Percentiles rank a stretch among this genome's conserved stretches.
phyloP scores from a whole-genome alignment of 2,888 invertebrate genomes.

The Lithophane ornitopus region DNA sequence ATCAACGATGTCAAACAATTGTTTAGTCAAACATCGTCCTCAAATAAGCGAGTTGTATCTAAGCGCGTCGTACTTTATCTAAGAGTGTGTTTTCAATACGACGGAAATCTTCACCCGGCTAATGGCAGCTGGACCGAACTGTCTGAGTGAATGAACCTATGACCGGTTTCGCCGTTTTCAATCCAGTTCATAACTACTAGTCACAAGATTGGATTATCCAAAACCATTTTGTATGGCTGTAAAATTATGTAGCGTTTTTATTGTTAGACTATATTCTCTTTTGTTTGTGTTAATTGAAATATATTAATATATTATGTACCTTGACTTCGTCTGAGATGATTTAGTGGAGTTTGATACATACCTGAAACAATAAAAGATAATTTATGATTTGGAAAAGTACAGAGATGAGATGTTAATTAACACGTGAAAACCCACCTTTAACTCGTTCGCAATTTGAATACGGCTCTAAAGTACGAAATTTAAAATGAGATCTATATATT shows the following conservation, averaged over 20 bases:
- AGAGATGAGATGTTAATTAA: conserved; percentile 27
- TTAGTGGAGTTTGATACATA: conserved; percentile 66
- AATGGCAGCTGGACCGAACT: conserved; percentile 68
- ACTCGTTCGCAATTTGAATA: conserved; percentile 28
- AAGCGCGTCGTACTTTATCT: conserved; percentile 51
- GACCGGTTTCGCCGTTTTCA: conserved; percentile 73
- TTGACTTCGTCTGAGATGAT: conserved; percentile 32
- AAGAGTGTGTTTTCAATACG: conserved; percentile 48
- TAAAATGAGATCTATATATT: conserved; percentile 12
- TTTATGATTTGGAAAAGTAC: conserved; percentile 30
- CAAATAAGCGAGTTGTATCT: conserved; percentile 60
- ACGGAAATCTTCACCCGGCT: conserved; percentile 66
- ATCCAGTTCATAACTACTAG: conserved; percentile 69
- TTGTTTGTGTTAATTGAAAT: conserved; percentile 50
- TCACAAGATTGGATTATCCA: conserved; percentile 65
- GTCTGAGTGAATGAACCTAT: conserved; percentile 72
- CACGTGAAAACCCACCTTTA: conserved; percentile 13
- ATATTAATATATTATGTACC: conserved; percentile 52
- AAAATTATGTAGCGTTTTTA: conserved; percentile 59
- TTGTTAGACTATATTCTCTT: conserved; percentile 32
- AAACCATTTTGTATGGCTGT: conserved; percentile 67
- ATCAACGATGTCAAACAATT: conserved; percentile 55
- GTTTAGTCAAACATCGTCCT: conserved; percentile 45
- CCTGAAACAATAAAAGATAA: conserved; percentile 69
- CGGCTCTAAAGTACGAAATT: conserved; percentile 11